Evolutionary conservation across 2,113 vertebrate genomes (phyloP).

Genomic region (Entosphenus tridentatus): DNA sequence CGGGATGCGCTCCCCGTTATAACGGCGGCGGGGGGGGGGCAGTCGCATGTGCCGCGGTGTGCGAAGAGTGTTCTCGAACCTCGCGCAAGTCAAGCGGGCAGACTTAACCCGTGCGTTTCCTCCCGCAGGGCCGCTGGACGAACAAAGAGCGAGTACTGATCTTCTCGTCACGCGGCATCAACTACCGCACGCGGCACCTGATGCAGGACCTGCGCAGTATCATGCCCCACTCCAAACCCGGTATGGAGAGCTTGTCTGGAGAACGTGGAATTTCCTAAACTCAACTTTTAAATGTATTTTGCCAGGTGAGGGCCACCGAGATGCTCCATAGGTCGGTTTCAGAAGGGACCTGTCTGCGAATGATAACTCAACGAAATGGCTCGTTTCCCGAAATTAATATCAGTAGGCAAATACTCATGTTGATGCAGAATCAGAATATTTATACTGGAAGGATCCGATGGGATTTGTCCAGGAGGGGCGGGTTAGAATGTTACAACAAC

Average conservation of each 20-base stretch:
- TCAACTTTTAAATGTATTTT: neutral
- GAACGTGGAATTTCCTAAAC: neutral
- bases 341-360: neutral
- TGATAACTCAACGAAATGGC: neutral
- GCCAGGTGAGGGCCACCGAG: neutral
- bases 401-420: neutral
- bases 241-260: constrained; percentile 17
- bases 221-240: constrained; percentile 91
- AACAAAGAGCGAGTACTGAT: constrained; percentile 88
- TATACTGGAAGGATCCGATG: no score
- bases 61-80: no score
- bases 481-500: no score
- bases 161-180: constrained; percentile 85
- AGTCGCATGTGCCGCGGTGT: no score
- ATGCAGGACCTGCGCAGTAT: constrained; percentile 73
- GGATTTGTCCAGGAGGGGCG: no score
- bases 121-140: constrained; percentile 61
- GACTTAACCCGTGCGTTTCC: no score
- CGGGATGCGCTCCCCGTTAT: no score
- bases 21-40: no score
- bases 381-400: neutral
- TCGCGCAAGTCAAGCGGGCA: no score
- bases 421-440: neutral
- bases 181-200: constrained; percentile 72
- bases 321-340: neutral